Percentiles rank a stretch among this genome's conserved stretches.
Evolutionary conservation across 2,888 invertebrate genomes (phyloP).

Genomic region (Coelinius sp.): DNA sequence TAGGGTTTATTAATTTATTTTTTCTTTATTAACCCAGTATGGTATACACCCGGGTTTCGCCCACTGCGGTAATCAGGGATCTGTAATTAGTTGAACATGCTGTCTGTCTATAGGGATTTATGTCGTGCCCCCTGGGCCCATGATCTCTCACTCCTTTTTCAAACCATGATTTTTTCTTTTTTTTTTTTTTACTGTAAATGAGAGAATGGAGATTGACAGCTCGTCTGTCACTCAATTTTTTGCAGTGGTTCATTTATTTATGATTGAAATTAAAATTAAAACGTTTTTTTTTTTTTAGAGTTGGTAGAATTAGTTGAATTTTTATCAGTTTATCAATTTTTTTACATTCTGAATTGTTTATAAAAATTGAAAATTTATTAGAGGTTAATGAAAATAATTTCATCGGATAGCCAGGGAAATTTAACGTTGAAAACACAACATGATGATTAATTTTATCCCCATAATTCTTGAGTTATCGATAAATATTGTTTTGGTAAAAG

Average conservation of each 20-base stretch:
- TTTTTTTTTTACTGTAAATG: slow-evolving; percentile 19
- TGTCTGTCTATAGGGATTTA: slow-evolving; percentile 66
- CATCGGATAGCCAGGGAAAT: too few species aligned
- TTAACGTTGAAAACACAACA: too few species aligned
- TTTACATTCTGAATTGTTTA: neutral
- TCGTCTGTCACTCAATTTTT: slow-evolving; percentile 41
- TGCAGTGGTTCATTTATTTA: neutral
- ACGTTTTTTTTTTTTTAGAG: too few species aligned
- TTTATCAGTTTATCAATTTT: too few species aligned
- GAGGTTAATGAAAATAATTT: too few species aligned
- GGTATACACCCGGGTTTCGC: slow-evolving; percentile 51
- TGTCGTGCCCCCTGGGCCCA: slow-evolving; percentile 48
- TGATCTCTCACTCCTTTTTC: slow-evolving; percentile 31
- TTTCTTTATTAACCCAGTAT: slow-evolving; percentile 61
- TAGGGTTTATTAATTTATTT: slow-evolving; percentile 67
- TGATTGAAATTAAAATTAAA: too few species aligned
- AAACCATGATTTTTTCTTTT: slow-evolving; percentile 16
- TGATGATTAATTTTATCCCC: neutral
- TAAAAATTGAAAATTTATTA: neutral
- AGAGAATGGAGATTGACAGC: neutral
- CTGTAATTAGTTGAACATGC: slow-evolving; percentile 69
- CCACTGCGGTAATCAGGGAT: slow-evolving; percentile 66
- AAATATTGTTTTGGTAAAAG: too few species aligned
- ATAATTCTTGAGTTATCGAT: neutral
- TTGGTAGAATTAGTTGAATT: too few species aligned